Evolutionary conservation across 2,888 invertebrate species (phyloP).

Genomic region (Nymphalis c-album): DNA sequence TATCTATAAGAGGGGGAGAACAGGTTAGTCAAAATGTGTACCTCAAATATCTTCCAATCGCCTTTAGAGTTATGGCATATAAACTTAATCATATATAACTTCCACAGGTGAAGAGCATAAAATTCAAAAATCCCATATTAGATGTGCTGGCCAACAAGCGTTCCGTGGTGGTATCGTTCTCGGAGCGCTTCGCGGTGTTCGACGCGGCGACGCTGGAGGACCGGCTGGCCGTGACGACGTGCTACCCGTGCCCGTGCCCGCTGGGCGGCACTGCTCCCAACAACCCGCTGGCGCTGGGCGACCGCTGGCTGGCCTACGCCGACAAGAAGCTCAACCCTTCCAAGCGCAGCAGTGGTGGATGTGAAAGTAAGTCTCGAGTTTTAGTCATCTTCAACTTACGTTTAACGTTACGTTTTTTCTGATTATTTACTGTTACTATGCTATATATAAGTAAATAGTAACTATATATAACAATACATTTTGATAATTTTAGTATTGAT

Average conservation of each 20-base stretch:
- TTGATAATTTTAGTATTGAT: too few relatives aligned
- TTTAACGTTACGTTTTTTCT: too few relatives aligned
- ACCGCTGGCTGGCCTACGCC: slow-evolving; percentile 91
- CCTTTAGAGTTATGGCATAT: too few relatives aligned
- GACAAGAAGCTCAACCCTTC: slow-evolving; percentile 91
- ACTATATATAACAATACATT: too few relatives aligned
- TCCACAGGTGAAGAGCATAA: slow-evolving; percentile 90
- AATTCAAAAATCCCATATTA: slow-evolving; percentile 94
- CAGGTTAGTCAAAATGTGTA: slow-evolving; percentile 72
- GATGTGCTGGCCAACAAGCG: slow-evolving; percentile 94
- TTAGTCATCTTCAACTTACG: too few relatives aligned
- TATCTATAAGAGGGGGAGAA: slow-evolving; percentile 91
- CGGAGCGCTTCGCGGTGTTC: slow-evolving; percentile 94
- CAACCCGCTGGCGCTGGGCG: slow-evolving; percentile 93
- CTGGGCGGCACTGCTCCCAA: slow-evolving; percentile 68
- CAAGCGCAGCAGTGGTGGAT: slow-evolving; percentile 91
- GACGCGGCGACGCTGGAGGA: slow-evolving; percentile 94
- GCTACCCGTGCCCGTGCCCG: slow-evolving; percentile 92
- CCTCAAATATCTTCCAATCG: too few relatives aligned
- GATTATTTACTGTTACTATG: too few relatives aligned
- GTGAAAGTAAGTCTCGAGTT: slow-evolving; percentile 80
- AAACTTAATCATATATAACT: background rate
- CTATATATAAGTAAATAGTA: too few relatives aligned
- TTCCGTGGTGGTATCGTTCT: slow-evolving; percentile 92
- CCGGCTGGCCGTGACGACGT: slow-evolving; percentile 92